Conservation (phyloP, 2,113 vertebrate species). For the Muntiacus muntjak region DNA sequence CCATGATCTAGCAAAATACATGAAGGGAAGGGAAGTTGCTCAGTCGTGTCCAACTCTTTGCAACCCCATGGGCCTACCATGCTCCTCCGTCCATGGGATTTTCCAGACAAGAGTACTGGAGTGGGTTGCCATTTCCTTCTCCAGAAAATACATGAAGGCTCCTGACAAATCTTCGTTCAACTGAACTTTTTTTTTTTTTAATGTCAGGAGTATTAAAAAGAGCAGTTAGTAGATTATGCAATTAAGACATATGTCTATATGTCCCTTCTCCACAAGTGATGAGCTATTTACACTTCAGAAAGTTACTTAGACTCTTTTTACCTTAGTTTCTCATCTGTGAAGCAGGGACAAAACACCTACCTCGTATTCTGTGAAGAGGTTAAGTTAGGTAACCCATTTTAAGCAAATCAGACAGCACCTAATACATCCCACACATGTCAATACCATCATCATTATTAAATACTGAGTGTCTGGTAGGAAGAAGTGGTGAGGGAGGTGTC, state of each 20-base stretch:
- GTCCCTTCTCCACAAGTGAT: background rate
- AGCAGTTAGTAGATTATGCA: background rate
- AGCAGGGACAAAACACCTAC: background rate
- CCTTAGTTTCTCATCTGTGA: background rate
- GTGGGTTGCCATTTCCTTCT: too few species aligned
- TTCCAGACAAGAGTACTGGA: too few species aligned
- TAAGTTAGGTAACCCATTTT: background rate
- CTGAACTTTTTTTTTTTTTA: background rate
- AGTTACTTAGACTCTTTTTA: background rate
- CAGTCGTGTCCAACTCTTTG: too few species aligned
- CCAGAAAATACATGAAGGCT: background rate
- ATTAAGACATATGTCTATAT: background rate
- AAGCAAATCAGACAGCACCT: background rate
- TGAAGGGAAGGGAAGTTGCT: background rate
- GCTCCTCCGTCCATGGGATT: too few species aligned
- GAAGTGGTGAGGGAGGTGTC: background rate
- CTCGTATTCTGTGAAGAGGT: background rate
- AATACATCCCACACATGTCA: background rate
- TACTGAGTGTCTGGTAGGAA: background rate
- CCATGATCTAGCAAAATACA: background rate
- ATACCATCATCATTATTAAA: background rate
- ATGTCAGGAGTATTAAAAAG: background rate
- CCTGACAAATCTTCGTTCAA: background rate
- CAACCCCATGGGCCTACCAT: too few species aligned
- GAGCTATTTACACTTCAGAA: background rate